Percentiles rank a stretch among this genome's conserved stretches.
phyloP scores from a whole-genome alignment of 1,140 invertebrate species.

The Pseudomyrmex pallidus region DNA sequence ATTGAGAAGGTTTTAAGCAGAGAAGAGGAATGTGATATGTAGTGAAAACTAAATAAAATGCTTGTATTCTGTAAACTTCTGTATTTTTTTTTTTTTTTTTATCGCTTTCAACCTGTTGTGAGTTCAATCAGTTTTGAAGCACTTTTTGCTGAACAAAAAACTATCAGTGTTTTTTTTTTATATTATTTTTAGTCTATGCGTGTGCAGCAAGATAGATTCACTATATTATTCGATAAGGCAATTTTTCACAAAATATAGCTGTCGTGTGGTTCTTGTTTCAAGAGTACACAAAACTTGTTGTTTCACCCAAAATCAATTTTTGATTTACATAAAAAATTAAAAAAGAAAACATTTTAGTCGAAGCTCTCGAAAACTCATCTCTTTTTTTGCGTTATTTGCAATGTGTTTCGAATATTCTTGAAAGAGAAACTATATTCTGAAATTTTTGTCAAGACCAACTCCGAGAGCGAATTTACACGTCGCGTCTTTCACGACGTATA shows the following conservation, averaged over 20 bases:
- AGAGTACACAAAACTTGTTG: background rate
- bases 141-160: conserved; percentile 23
- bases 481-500: conserved; percentile 8
- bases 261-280: background rate
- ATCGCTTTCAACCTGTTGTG: conserved; percentile 31
- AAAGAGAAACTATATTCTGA: background rate
- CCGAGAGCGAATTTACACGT: background rate
- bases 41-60: conserved; percentile 21
- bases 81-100: conserved; percentile 19
- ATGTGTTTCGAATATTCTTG: too few species aligned
- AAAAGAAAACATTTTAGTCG: background rate
- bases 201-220: background rate
- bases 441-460: conserved; percentile 5
- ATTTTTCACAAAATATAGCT: background rate
- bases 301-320: background rate
- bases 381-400: background rate
- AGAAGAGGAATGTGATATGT: background rate
- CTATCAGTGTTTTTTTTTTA: conserved; percentile 16
- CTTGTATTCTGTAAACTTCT: conserved; percentile 35
- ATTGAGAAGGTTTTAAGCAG: conserved; percentile 2
- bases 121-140: conserved; percentile 44
- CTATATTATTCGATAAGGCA: conserved; percentile 7
- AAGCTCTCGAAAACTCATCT: background rate
- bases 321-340: background rate
- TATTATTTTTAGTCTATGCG: conserved; percentile 29